These are phyloP conservation scores for Whitmania pigra DNA, from an alignment of 1,140 invertebrate genomes.

Conservation along the genomic window DNA sequence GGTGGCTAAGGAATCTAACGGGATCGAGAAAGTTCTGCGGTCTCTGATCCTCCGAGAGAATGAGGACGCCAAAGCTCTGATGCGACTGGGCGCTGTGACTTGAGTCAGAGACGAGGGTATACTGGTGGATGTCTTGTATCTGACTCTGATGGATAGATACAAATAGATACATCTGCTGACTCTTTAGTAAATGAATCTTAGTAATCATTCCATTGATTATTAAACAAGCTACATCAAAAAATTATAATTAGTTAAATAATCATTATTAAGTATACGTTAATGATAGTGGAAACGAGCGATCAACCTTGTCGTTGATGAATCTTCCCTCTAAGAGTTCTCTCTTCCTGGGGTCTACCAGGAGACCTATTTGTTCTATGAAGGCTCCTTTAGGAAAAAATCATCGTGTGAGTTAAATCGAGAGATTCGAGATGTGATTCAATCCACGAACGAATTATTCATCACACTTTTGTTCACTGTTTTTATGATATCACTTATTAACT, in stretches of 20 bases:
- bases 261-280: too few species aligned
- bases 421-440: too few species aligned
- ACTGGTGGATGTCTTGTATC: slow-evolving; percentile 11
- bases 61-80: neutral
- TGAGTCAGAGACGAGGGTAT: neutral
- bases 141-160: neutral
- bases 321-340: slow-evolving; percentile 13
- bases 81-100: slow-evolving; percentile 3
- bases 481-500: neutral
- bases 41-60: neutral
- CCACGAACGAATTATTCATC: neutral
- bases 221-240: too few species aligned
- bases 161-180: too few species aligned
- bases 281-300: too few species aligned
- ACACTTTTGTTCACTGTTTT: neutral
- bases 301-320: slow-evolving; percentile 18
- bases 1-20: too few species aligned
- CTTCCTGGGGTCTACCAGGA: slow-evolving; percentile 15
- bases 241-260: too few species aligned
- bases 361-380: slow-evolving; percentile 10
- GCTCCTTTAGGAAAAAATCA: neutral
- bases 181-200: too few species aligned
- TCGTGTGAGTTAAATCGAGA: too few species aligned
- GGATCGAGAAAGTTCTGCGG: neutral
- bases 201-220: too few species aligned